phyloP scores from a whole-genome alignment of 2,797 vertebrate species.

The Tolypeutes matacus region DNA sequence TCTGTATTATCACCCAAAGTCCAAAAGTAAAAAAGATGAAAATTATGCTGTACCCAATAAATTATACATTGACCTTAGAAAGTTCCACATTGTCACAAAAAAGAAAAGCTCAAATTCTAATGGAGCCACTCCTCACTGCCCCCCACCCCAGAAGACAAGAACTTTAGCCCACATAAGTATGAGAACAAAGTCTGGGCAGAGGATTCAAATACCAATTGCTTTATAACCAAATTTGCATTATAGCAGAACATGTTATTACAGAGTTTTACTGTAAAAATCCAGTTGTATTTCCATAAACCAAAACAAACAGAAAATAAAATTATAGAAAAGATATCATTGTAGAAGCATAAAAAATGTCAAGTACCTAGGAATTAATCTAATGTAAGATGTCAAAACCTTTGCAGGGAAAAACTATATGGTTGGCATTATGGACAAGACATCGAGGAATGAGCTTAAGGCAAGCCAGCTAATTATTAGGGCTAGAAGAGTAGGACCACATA shows the following conservation, averaged over 20 bases:
- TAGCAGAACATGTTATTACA: not conserved
- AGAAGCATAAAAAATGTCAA: constrained; percentile 23
- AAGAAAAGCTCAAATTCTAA: not conserved
- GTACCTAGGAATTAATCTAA: constrained; percentile 31
- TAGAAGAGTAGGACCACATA: constrained; percentile 55
- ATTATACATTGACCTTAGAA: not conserved
- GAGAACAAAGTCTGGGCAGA: not conserved
- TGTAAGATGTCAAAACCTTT: not conserved
- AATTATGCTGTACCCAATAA: not conserved
- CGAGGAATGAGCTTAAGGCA: constrained; percentile 41
- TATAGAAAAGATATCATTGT: not conserved
- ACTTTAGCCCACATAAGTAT: not conserved
- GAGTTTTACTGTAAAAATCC: constrained; percentile 3
- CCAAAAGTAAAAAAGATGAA: not conserved
- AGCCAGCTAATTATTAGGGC: constrained; percentile 63
- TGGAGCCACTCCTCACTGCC: not conserved
- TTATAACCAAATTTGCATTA: constrained; percentile 16
- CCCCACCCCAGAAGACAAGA: not conserved
- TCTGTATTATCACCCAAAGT: not conserved
- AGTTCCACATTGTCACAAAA: not conserved
- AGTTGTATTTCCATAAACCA: constrained; percentile 20
- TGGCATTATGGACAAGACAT: not conserved
- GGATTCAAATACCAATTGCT: not conserved
- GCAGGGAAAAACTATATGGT: not conserved
- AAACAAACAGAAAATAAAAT: constrained; percentile 56